A percentile compares a stretch with the other conserved stretches of the same genome.
Evolutionary conservation across 64 coral and sea anemone species (phyloP).

Genomic region (Pocillopora verrucosa): DNA sequence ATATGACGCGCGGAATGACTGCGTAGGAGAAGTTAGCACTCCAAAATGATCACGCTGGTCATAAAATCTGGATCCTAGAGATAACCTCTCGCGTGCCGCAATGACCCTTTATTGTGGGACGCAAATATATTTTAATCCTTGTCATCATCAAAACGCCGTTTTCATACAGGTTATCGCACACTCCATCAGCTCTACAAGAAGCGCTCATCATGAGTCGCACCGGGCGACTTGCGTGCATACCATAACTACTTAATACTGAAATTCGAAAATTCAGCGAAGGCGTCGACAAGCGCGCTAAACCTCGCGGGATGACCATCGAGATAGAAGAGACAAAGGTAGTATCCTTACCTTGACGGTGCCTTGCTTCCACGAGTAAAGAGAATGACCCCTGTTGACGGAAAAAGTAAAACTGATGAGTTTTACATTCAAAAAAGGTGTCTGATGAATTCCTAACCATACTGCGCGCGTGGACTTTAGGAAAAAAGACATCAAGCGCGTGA

Average conservation of each 20-base stretch:
- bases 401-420: constrained; percentile 15
- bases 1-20: not conserved
- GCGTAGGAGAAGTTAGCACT: not conserved
- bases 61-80: constrained; percentile 40
- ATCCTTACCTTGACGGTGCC: constrained; percentile 7
- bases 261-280: not conserved
- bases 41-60: not conserved
- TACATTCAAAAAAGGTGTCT: not conserved
- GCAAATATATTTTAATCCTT: not conserved
- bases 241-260: not conserved
- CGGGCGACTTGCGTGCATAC: not conserved
- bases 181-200: not conserved
- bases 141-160: not conserved
- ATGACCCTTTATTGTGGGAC: constrained; percentile 12
- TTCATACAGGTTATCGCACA: not conserved
- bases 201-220: not conserved
- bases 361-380: not conserved
- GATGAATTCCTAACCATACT: not conserved
- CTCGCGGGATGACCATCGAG: not conserved
- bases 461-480: not conserved
- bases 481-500: not conserved
- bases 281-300: not conserved
- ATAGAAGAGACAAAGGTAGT: not conserved
- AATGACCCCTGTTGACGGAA: constrained; percentile 23
- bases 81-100: constrained; percentile 46